A percentile compares a stretch with the other conserved stretches of the same genome.
These are phyloP conservation scores for Resseliella maxima DNA, from an alignment of 2,888 invertebrate genomes.

Conservation along the genomic window DNA sequence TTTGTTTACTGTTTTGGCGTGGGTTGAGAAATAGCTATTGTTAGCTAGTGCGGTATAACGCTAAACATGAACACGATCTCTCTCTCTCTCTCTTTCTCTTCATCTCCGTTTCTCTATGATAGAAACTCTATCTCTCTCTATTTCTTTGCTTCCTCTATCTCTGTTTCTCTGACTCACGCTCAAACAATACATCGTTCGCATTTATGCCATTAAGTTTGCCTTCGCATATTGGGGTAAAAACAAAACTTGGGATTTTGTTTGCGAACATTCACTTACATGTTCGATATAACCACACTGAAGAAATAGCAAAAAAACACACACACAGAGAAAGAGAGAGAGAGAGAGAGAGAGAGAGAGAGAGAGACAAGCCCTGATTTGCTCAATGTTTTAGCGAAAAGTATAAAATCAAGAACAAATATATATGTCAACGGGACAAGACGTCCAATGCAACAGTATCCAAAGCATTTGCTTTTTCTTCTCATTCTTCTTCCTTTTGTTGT, in stretches of 20 bases:
- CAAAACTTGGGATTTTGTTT: constrained; percentile 46
- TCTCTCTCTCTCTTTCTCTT: background rate
- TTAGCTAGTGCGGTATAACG: constrained; percentile 34
- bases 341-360: too few species aligned
- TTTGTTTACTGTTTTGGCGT: constrained; percentile 2
- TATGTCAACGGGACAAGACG: constrained; percentile 45
- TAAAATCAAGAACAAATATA: constrained; percentile 20
- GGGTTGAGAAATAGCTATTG: constrained; percentile 26
- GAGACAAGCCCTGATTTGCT: background rate
- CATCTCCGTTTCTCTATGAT: background rate
- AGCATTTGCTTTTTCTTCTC: too few species aligned
- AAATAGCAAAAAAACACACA: background rate
- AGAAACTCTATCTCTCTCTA: too few species aligned
- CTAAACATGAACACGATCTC: background rate
- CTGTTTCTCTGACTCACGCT: too few species aligned
- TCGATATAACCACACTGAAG: background rate
- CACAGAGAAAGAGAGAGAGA: background rate
- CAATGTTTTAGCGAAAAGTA: background rate
- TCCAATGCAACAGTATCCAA: constrained; percentile 20
- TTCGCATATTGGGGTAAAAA: background rate
- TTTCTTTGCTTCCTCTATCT: background rate
- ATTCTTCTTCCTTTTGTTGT: too few species aligned
- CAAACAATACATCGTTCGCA: background rate
- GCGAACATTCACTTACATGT: constrained; percentile 45
- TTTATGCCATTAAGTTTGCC: constrained; percentile 6